Percentiles rank a stretch among this genome's conserved stretches.
Conservation (phyloP, 2,888 invertebrate genomes). For the Psylliodes chrysocephalus region DNA sequence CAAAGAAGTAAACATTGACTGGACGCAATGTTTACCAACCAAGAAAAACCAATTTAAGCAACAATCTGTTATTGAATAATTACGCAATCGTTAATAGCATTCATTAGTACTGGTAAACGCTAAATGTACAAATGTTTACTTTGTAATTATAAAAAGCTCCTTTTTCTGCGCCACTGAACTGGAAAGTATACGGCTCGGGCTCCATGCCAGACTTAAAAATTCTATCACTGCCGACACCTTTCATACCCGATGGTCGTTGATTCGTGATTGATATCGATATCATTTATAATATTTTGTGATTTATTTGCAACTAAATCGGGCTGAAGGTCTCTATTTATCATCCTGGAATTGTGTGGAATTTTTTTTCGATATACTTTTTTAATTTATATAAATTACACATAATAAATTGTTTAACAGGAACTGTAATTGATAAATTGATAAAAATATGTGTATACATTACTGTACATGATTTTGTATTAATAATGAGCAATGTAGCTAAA, state of each 20-base stretch:
- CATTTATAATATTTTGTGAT: conserved; percentile 10
- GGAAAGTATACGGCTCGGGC: conserved; percentile 1
- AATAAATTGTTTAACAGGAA: too few species aligned
- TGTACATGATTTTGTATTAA: too few species aligned
- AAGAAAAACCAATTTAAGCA: too few species aligned
- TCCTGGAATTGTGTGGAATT: neutral
- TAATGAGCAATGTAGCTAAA: too few species aligned
- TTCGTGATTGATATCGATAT: conserved; percentile 11
- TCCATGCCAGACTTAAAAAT: neutral
- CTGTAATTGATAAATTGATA: too few species aligned
- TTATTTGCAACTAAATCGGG: neutral
- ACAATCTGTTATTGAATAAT: neutral
- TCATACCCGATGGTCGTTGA: neutral
- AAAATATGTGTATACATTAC: too few species aligned
- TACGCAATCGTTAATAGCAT: conserved; percentile 12
- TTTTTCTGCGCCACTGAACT: conserved; percentile 31
- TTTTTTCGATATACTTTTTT: too few species aligned
- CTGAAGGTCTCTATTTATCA: neutral
- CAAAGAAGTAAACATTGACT: too few species aligned
- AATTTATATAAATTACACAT: too few species aligned
- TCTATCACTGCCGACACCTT: conserved; percentile 7
- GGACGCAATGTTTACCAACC: too few species aligned
- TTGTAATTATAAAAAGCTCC: conserved; percentile 18
- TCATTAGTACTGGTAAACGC: conserved; percentile 15
- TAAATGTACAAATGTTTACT: conserved; percentile 22